Conservation (phyloP, 2,888 invertebrate genomes). For the Chaetoderma sp. region DNA sequence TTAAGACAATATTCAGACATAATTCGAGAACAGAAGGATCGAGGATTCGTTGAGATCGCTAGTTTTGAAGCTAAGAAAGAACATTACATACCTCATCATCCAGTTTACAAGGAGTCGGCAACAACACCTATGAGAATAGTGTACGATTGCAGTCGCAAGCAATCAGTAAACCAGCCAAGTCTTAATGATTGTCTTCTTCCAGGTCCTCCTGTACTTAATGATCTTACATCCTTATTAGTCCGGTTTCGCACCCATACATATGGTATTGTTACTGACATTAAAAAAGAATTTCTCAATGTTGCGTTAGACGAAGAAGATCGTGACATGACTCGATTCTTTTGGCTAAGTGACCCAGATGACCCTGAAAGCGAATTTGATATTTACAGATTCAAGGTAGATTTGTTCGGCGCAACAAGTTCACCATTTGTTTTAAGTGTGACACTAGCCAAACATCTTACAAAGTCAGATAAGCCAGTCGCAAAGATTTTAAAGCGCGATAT, state of each 20-base stretch:
- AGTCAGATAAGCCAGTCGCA: not conserved
- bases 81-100: constrained; percentile 5
- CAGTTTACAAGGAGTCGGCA: not conserved
- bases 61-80: not conserved
- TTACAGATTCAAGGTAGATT: not conserved
- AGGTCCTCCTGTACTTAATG: constrained; percentile 22
- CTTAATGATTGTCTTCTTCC: constrained; percentile 25
- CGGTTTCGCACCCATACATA: not conserved
- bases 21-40: constrained; percentile 11
- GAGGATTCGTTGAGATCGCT: constrained; percentile 24
- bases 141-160: constrained; percentile 13
- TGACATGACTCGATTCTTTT: constrained; percentile 25
- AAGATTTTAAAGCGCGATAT: constrained; percentile 8
- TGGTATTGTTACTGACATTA: constrained; percentile 26
- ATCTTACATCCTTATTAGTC: constrained; percentile 15
- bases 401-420: constrained; percentile 15
- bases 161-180: constrained; percentile 11
- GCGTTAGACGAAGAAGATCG: constrained; percentile 14
- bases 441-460: not conserved
- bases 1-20: constrained; percentile 15
- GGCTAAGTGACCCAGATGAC: constrained; percentile 12
- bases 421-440: not conserved
- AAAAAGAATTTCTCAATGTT: constrained; percentile 26
- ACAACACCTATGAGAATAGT: constrained; percentile 7
- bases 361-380: not conserved